Percentiles rank a stretch among this genome's conserved stretches.
These are phyloP conservation scores for Temnopleurus reevesii DNA, from an alignment of 53 echinoderm and acorn worm species.

Conservation along the genomic window DNA sequence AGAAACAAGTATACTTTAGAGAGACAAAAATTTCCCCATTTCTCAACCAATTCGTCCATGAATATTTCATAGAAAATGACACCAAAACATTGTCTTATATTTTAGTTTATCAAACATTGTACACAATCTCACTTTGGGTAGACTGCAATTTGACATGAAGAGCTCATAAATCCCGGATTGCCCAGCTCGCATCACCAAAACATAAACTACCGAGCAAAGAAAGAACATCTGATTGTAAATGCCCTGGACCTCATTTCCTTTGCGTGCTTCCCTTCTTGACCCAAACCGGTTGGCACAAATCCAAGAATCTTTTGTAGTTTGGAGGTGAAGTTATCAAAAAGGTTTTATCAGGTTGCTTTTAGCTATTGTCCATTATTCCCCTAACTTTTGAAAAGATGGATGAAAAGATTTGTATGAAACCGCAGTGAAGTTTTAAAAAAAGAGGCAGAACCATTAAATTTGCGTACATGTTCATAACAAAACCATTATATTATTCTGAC, in stretches of 20 bases:
- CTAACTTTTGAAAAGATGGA: neutral
- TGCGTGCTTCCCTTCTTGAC: conserved; percentile 29
- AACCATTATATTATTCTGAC: too few species aligned
- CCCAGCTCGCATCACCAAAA: conserved; percentile 1
- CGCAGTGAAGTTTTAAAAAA: neutral
- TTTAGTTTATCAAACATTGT: too few species aligned
- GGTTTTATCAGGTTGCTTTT: conserved; percentile 1
- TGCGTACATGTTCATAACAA: too few species aligned
- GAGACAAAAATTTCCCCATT: too few species aligned
- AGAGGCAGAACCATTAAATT: neutral
- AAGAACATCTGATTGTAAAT: neutral
- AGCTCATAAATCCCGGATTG: neutral
- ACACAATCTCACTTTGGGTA: too few species aligned
- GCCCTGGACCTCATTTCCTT: neutral
- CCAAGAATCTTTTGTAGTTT: conserved; percentile 27
- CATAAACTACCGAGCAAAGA: neutral
- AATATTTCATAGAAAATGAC: too few species aligned
- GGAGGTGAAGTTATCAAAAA: neutral
- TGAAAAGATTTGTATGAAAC: neutral
- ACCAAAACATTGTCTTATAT: too few species aligned
- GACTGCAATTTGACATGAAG: too few species aligned
- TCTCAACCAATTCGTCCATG: too few species aligned
- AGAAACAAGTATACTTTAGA: too few species aligned
- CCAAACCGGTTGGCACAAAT: conserved; percentile 21
- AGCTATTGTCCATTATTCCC: neutral